A percentile compares a stretch with the other conserved stretches of the same genome.
These are phyloP conservation scores for Paramormyrops hopkinsi DNA, from an alignment of 2,797 vertebrate genomes.

Conservation along the genomic window DNA sequence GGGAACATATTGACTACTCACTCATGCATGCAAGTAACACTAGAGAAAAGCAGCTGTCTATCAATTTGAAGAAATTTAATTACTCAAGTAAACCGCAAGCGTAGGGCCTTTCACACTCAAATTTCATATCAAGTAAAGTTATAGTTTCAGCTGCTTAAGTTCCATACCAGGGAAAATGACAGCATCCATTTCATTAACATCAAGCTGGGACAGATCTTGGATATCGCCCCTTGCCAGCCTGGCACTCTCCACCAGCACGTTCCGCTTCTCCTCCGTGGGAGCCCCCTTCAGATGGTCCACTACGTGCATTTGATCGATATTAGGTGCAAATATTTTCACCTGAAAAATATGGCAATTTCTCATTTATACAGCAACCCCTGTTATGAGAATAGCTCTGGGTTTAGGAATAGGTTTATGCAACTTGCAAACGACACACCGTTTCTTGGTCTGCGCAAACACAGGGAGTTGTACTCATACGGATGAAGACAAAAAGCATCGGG, in stretches of 20 bases:
- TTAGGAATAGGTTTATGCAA: not conserved
- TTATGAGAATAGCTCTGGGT: not conserved
- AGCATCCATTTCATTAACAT: conserved; percentile 61
- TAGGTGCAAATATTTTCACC: conserved; percentile 78
- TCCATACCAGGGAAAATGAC: conserved; percentile 66
- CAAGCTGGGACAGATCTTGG: conserved; percentile 65
- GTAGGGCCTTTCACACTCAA: not conserved
- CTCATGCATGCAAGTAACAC: not conserved
- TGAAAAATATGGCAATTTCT: conserved; percentile 35
- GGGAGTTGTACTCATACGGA: not conserved
- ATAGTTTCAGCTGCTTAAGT: conserved; percentile 10
- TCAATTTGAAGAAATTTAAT: not conserved
- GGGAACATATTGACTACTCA: not conserved
- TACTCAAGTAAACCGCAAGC: not conserved
- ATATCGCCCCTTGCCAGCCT: conserved; percentile 66
- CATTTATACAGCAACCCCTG: not conserved
- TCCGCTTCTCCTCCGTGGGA: conserved; percentile 65
- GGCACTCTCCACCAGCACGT: conserved; percentile 71
- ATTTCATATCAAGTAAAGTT: conserved; percentile 57
- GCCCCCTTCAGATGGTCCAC: conserved; percentile 69
- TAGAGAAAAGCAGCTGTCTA: not conserved
- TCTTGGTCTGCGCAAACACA: not conserved
- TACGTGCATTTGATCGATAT: conserved; percentile 75
- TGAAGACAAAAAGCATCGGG: not conserved
- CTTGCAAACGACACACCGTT: not conserved